phyloP scores from a whole-genome alignment of 2,797 vertebrate genomes.

The Pyrocephalus nanus region DNA sequence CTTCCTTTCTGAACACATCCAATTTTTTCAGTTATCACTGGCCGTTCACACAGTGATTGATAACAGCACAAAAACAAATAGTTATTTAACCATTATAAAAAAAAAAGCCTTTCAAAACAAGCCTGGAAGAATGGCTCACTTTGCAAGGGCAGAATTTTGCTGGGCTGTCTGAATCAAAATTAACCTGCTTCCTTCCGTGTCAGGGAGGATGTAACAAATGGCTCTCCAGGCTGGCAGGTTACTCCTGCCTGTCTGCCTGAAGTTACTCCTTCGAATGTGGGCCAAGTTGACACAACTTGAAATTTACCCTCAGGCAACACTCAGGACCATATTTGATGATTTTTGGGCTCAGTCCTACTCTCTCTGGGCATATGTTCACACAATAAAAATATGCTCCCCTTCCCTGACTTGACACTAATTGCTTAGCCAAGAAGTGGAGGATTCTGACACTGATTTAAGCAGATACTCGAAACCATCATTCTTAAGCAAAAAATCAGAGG shows the following conservation, averaged over 20 bases:
- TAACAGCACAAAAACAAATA: constrained; percentile 23
- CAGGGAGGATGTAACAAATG: constrained; percentile 15
- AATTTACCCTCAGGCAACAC: constrained; percentile 30
- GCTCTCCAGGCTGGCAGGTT: neutral
- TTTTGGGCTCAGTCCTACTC: constrained; percentile 36
- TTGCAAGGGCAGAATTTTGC: neutral
- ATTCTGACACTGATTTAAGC: constrained; percentile 22
- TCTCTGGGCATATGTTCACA: constrained; percentile 29
- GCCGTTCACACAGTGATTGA: neutral
- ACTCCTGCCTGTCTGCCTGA: neutral
- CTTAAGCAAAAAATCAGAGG: neutral
- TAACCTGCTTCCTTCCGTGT: constrained; percentile 45
- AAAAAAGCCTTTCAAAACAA: constrained; percentile 2
- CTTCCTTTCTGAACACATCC: constrained; percentile 41
- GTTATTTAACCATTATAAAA: constrained; percentile 50
- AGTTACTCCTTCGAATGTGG: neutral
- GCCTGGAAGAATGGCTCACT: constrained; percentile 24
- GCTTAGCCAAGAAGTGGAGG: constrained; percentile 16
- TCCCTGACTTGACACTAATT: constrained; percentile 34
- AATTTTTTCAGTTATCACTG: constrained; percentile 32
- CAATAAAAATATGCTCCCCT: constrained; percentile 37
- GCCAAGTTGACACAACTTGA: constrained; percentile 14
- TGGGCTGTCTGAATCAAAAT: constrained; percentile 51
- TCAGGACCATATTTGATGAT: constrained; percentile 7
- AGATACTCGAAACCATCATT: neutral